These are phyloP conservation scores for Nephrotoma appendiculata DNA, from an alignment of 2,888 invertebrate genomes.

Conservation along the genomic window DNA sequence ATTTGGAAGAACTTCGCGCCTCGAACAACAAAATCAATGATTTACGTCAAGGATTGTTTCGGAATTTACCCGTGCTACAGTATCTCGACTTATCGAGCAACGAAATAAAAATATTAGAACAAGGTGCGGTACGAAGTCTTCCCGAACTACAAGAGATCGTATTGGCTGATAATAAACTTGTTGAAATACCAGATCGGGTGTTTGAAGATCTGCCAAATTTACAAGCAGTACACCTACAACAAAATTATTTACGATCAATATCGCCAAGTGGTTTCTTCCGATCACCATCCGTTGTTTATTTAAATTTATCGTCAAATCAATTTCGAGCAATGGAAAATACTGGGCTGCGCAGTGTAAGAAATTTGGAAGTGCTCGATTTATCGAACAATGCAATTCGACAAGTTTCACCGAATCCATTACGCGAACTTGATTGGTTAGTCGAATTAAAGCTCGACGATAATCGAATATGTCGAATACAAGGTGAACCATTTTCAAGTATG, in stretches of 20 bases:
- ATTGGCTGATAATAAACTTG: conserved; percentile 56
- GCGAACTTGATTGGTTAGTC: conserved; percentile 71
- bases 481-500: conserved; percentile 71
- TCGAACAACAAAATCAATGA: conserved; percentile 60
- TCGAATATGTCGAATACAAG: conserved; percentile 63
- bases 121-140: conserved; percentile 53
- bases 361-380: conserved; percentile 72
- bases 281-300: conserved; percentile 60
- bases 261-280: conserved; percentile 61
- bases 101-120: conserved; percentile 57
- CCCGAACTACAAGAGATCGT: conserved; percentile 54
- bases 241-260: conserved; percentile 59
- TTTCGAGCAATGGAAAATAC: conserved; percentile 58
- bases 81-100: conserved; percentile 69
- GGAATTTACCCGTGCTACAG: conserved; percentile 51
- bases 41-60: conserved; percentile 55
- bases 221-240: conserved; percentile 54
- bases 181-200: conserved; percentile 57
- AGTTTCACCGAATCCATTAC: conserved; percentile 51
- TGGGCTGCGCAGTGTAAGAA: conserved; percentile 55
- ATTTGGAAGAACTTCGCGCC: conserved; percentile 54
- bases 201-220: conserved; percentile 59
- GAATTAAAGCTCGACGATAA: conserved; percentile 77
- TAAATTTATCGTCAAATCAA: conserved; percentile 73
- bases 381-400: conserved; percentile 62